A percentile compares a stretch with the other conserved stretches of the same genome.
These are phyloP conservation scores for Drosophila sproati DNA, from an alignment of 1,140 invertebrate species.

Conservation along the genomic window DNA sequence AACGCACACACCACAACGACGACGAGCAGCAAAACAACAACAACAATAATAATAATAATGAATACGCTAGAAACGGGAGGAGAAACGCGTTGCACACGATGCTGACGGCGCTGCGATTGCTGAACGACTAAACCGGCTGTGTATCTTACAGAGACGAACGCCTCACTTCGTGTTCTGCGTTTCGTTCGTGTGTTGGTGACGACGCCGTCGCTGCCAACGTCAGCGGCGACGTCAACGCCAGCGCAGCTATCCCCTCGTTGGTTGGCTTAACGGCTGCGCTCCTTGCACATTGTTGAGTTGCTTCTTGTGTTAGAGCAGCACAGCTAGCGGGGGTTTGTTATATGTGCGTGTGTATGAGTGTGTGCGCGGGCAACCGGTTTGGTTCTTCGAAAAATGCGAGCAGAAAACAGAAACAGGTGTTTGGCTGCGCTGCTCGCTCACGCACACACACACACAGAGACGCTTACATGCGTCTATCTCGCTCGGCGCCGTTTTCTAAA, in stretches of 20 bases:
- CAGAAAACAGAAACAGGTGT: constrained; percentile 69
- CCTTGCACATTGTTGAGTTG: not conserved
- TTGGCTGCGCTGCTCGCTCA: constrained; percentile 67
- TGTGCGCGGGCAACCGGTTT: constrained; percentile 65
- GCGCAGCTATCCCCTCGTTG: constrained; percentile 60
- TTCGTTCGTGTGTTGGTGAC: constrained; percentile 20
- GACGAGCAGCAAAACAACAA: constrained; percentile 26
- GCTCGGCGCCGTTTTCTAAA: constrained; percentile 65
- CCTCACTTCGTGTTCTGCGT: constrained; percentile 1
- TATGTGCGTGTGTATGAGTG: not conserved
- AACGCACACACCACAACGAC: constrained; percentile 18
- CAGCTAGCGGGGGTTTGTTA: constrained; percentile 6
- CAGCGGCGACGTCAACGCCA: constrained; percentile 6
- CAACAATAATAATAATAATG: constrained; percentile 10
- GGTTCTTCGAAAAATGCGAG: constrained; percentile 35
- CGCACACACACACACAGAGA: constrained; percentile 4
- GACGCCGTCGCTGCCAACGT: constrained; percentile 15
- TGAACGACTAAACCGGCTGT: constrained; percentile 79
- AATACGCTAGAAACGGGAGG: constrained; percentile 11
- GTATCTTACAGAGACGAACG: constrained; percentile 39
- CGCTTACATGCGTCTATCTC: constrained; percentile 32
- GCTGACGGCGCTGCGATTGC: constrained; percentile 74
- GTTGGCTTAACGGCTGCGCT: constrained; percentile 29
- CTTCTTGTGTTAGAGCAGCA: constrained; percentile 35
- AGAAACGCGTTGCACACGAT: constrained; percentile 64